Conservation (phyloP, 2,113 vertebrate genomes). For the Pangasianodon gigas region DNA sequence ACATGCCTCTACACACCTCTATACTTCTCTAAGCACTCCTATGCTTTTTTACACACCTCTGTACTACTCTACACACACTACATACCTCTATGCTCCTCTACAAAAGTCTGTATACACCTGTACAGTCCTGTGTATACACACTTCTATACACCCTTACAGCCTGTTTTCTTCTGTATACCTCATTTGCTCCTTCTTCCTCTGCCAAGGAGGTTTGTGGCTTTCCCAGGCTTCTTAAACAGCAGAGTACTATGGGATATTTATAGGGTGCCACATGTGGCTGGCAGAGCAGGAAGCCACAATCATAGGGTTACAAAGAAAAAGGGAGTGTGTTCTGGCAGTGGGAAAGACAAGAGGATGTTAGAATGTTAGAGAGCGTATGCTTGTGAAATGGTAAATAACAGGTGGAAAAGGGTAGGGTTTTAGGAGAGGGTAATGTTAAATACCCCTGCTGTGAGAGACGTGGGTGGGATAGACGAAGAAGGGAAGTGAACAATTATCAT, state of each 20-base stretch:
- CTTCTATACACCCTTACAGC: neutral
- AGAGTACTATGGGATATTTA: constrained; percentile 57
- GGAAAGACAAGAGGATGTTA: neutral
- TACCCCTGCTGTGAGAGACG: neutral
- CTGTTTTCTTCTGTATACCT: constrained; percentile 2
- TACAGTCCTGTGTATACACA: neutral
- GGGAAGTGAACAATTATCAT: neutral
- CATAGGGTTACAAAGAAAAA: constrained; percentile 56
- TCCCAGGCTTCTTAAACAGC: constrained; percentile 56
- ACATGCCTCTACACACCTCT: neutral
- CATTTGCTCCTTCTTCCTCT: neutral
- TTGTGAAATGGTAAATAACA: neutral
- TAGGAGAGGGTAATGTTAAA: neutral
- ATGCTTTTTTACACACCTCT: neutral
- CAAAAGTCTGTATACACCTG: neutral
- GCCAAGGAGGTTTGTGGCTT: constrained; percentile 27
- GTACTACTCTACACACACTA: neutral
- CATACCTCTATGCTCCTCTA: neutral
- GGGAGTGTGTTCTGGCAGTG: neutral
- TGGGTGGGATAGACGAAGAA: neutral
- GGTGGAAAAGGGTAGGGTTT: neutral
- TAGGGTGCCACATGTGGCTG: constrained; percentile 65
- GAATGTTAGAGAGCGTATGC: neutral
- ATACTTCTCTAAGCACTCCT: neutral
- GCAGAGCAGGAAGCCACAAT: constrained; percentile 63